A percentile compares a stretch with the other conserved stretches of the same genome.
phyloP scores from a whole-genome alignment of 2,113 vertebrate genomes.

The Zingel zingel region DNA sequence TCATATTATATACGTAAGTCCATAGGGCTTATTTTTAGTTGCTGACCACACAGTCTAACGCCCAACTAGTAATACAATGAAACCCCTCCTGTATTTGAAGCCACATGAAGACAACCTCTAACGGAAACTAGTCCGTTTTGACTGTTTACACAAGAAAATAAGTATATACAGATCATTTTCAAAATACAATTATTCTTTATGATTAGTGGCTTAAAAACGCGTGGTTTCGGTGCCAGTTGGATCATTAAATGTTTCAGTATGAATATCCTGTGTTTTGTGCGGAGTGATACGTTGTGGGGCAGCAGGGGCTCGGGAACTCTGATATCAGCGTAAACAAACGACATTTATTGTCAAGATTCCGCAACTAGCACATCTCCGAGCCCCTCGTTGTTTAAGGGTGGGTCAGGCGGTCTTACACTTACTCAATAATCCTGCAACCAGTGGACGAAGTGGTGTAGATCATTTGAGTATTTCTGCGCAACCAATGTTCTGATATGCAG shows the following conservation, averaged over 20 bases:
- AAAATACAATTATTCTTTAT: background rate
- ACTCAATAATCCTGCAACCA: conserved; percentile 47
- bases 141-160: conserved; percentile 50
- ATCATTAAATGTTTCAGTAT: background rate
- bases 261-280: conserved; percentile 45
- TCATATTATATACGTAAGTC: accelerated
- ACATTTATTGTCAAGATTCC: conserved; percentile 70
- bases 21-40: accelerated
- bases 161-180: background rate
- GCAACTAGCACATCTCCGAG: conserved; percentile 45
- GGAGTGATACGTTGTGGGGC: conserved; percentile 76
- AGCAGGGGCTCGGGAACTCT: conserved; percentile 44
- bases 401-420: conserved; percentile 72
- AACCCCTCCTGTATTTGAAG: conserved; percentile 39
- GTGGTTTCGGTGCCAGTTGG: background rate
- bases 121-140: conserved; percentile 78
- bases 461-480: conserved; percentile 38
- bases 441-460: conserved; percentile 59
- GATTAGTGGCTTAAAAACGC: accelerated
- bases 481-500: conserved; percentile 36
- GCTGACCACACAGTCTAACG: accelerated
- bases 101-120: conserved; percentile 45
- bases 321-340: conserved; percentile 79
- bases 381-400: conserved; percentile 67
- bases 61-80: background rate